These are phyloP conservation scores for Acheta domesticus DNA, from an alignment of 2,888 invertebrate species.

Conservation along the genomic window DNA sequence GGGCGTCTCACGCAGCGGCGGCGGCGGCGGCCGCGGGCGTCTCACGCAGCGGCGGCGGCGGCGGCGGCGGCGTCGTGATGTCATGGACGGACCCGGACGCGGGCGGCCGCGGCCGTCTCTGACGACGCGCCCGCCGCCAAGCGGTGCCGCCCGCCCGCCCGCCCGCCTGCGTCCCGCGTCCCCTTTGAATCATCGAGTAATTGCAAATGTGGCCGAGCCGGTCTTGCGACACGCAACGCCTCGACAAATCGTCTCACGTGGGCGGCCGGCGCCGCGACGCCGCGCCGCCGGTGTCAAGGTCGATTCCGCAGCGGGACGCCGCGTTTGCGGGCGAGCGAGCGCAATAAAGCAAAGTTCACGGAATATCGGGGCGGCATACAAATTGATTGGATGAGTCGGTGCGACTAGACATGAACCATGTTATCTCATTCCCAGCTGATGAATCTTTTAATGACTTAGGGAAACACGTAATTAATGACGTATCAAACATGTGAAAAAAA, in stretches of 20 bases:
- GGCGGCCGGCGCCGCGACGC: neutral
- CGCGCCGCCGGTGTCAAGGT: neutral
- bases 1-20: no score
- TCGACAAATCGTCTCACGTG: neutral
- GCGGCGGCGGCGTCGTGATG: constrained; percentile 1
- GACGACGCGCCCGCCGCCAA: neutral
- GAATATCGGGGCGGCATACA: no score
- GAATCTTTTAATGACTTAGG: no score
- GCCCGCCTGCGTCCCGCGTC: neutral
- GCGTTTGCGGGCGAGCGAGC: no score
- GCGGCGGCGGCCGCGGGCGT: neutral
- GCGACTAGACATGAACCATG: no score
- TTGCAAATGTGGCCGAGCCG: constrained; percentile 7
- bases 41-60: neutral
- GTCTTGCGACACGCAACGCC: constrained; percentile 1
- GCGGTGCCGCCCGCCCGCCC: neutral
- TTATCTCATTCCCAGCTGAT: no score
- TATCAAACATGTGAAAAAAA: no score
- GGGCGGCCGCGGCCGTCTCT: neutral
- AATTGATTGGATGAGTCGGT: no score
- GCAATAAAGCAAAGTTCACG: no score
- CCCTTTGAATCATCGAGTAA: neutral
- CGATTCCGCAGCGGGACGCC: neutral
- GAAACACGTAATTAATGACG: no score
- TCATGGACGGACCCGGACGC: neutral